Base-by-base conservation (phyloP, 2,113 vertebrate genomes). In the Hucho hucho region DNA sequence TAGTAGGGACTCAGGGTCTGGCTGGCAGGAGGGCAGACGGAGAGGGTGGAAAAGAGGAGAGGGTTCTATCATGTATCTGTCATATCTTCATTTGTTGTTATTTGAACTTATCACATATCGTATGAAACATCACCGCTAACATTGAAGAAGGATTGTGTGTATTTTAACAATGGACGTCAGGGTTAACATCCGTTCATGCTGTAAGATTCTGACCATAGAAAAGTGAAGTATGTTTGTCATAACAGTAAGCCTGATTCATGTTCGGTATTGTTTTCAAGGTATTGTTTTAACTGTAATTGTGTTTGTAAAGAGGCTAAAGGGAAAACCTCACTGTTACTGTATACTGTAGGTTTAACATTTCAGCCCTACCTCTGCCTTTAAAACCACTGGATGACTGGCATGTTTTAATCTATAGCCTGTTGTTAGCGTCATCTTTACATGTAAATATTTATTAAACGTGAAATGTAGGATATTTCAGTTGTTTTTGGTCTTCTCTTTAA, bases 371-470 rank as follows among this genome's bases (percentile, higher is more conserved):
- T 68, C 65, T 63, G 61, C 61, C 61, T 46, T 46, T 68, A 26
- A 37, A 43, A 69, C 67, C 67, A 69, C 67, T 69, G 67, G 67
- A 69, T 1, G 22, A 28, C 22, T 46, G 67, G 67, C 43, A 69
- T 69, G 67, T 69, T 69, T 69, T 69, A 69, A 69, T 47, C 18
- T 24, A 13, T 69, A 69, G n/a, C n/a, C 22, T 69, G 67, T 69
- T 28, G 47, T 68, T 18, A 68, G n/a, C 32, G 47, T 53, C 47
- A 53, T 65, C 12, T 65, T 69, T 46, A 16, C 32, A 69, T 69
- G 67, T 69, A 47, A 46, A 47, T 69, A 69, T 47, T 46, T 69
- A 69, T 69, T 69, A 69, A 47, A 69, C 5, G 26, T 65, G 29
- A 37, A 37, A 43, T 68, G 28, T 43, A 43, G 14, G 20, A n/a